These are phyloP conservation scores for Phycodurus eques DNA, from an alignment of 2,113 vertebrate genomes.

Conservation along the genomic window DNA sequence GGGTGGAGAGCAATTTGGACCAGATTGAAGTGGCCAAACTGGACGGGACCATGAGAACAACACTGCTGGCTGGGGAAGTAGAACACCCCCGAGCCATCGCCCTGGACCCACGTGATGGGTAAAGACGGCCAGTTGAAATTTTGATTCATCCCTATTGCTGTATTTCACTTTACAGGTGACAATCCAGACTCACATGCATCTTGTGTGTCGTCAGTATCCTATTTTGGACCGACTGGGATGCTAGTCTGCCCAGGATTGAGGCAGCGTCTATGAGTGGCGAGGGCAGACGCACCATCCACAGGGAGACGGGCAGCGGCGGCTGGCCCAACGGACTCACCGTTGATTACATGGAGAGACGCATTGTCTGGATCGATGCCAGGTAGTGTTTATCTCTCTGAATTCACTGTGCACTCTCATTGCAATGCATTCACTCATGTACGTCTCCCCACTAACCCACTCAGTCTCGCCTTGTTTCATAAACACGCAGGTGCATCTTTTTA, in stretches of 20 bases:
- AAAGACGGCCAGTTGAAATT: background rate
- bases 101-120: constrained; percentile 93
- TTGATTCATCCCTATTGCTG: background rate
- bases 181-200: background rate
- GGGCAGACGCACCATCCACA: constrained; percentile 90
- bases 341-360: constrained; percentile 91
- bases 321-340: constrained; percentile 97
- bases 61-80: constrained; percentile 90
- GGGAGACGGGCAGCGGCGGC: constrained; percentile 90
- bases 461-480: no score
- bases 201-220: constrained; percentile 76
- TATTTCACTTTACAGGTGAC: background rate
- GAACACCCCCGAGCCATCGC: constrained; percentile 95
- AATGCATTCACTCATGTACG: background rate
- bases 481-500: no score
- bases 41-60: constrained; percentile 91
- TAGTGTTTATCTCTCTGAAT: constrained; percentile 1
- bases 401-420: constrained; percentile 4
- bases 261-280: constrained; percentile 94
- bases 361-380: constrained; percentile 97
- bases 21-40: constrained; percentile 97
- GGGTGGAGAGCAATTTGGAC: constrained; percentile 98
- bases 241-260: constrained; percentile 92
- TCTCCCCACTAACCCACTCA: background rate
- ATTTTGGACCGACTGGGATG: constrained; percentile 98